Evolutionary conservation across 2,797 vertebrate genomes (phyloP), one percentile per base, ranked within the genome.

Genomic region (Neomorphus geoffroyi): DNA sequence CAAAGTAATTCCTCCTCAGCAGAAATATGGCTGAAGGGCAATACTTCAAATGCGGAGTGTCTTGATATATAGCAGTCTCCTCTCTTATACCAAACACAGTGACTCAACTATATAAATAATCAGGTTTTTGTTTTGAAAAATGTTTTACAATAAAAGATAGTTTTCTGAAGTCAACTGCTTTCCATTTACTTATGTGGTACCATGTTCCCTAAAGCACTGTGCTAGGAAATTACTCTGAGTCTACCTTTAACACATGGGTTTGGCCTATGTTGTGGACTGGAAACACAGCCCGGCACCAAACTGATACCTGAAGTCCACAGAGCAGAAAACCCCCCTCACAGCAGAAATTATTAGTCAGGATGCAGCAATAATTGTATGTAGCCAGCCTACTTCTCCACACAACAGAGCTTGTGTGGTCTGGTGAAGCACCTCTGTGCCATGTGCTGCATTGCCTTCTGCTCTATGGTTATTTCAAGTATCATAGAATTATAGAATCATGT

Each of bases 11-110:
- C 1, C 39, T 80, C 65, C 75, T 26, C 54, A 88, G n/a, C 58
- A 97, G 94, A 86, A 90, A 11, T 7, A 64, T 14, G 43, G 91
- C 77, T 88, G 53, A 73, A 85, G 73, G 80, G 70, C 56, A 90
- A 19, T 32, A 7, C n/a, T 94, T 81, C 54, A 73, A 41, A 70
- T 1, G 3, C 18, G 27, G 50, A 73, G 61, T 2, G 41, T 35
- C 41, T 60, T 72, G 67, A 62, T 56, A 32, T 1, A 37, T n/a
- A 82, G n/a, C 71, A 67, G 32, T n/a, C 32, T n/a, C n/a, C 66
- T 18, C 24, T 85, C 5, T 2, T 8, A 32, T n/a, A 24, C n/a
- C 18, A 64, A 86, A 60, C 45, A 23, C 30, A 21, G 18, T 2
- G 4, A 13, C 37, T 61, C 3, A 0, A 13, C 58, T 50, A 22